phyloP scores from a whole-genome alignment of 1,140 invertebrate species.

The Dreissena polymorpha region DNA sequence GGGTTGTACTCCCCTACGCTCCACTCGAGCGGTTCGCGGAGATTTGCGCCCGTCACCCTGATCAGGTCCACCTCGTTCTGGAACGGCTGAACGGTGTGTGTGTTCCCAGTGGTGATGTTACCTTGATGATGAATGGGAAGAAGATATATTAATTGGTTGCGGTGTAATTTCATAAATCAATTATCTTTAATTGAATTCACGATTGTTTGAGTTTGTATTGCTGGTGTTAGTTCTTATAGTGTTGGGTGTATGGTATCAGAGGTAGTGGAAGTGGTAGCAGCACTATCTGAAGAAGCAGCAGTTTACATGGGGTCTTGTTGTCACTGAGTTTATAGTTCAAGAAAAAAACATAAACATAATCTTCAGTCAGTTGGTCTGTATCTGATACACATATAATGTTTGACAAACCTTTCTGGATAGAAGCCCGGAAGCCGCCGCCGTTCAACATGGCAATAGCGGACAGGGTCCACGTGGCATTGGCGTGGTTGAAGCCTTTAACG shows the following conservation, averaged over 20 bases:
- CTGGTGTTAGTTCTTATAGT: not conserved
- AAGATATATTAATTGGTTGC: not conserved
- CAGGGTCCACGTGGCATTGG: conserved; percentile 85
- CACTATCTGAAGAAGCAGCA: too few relatives aligned
- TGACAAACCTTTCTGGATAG: conserved; percentile 80
- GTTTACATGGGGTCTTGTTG: too few relatives aligned
- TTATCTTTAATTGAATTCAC: not conserved
- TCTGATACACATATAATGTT: too few relatives aligned
- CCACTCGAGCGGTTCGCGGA: conserved; percentile 3
- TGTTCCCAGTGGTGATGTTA: conserved; percentile 2
- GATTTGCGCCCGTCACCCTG: not conserved
- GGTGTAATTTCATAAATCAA: not conserved
- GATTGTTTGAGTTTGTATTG: not conserved
- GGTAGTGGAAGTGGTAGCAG: too few relatives aligned
- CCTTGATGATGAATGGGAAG: not conserved
- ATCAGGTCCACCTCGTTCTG: conserved; percentile 17
- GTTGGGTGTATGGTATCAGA: not conserved
- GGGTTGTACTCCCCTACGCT: not conserved
- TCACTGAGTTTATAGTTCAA: too few relatives aligned
- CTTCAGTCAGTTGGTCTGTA: too few relatives aligned
- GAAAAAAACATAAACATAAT: too few relatives aligned
- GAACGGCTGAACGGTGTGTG: conserved; percentile 12
- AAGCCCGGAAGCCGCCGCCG: conserved; percentile 86
- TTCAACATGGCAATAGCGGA: conserved; percentile 87
- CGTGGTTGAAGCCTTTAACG: conserved; percentile 44